phyloP scores from a whole-genome alignment of 2,113 vertebrate species.

The Otolemur garnettii region DNA sequence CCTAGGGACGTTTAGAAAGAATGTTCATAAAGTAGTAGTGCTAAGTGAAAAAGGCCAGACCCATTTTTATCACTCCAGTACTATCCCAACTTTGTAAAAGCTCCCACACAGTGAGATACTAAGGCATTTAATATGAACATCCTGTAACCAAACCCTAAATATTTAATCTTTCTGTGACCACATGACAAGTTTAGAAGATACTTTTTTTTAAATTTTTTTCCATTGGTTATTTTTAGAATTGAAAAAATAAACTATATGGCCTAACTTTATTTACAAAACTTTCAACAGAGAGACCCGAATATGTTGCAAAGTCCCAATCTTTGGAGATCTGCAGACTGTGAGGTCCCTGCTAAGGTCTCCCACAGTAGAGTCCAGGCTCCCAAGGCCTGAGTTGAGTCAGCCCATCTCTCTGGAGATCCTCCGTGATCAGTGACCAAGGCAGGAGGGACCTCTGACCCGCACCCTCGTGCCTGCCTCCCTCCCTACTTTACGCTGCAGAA shows the following conservation, averaged over 20 bases:
- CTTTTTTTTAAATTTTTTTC: neutral
- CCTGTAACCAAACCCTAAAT: neutral
- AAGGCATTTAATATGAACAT: neutral
- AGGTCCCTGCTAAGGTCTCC: neutral
- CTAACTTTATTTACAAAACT: neutral
- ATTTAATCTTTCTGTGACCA: neutral
- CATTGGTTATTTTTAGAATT: neutral
- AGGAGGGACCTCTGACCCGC: neutral
- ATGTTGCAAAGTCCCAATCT: neutral
- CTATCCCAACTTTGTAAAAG: neutral
- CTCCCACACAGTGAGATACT: neutral
- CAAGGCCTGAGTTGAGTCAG: neutral
- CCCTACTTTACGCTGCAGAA: neutral
- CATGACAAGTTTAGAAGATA: neutral
- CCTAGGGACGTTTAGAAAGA: neutral
- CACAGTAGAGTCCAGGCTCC: neutral
- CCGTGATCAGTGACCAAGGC: neutral
- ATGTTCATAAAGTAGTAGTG: neutral
- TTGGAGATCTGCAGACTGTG: neutral
- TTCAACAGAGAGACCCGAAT: neutral
- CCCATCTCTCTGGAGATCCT: neutral
- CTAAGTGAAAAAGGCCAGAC: neutral
- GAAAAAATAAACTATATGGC: neutral
- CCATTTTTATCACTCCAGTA: neutral
- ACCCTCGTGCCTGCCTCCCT: neutral